Evolutionary conservation across 2,888 invertebrate species (phyloP).

Genomic region (Campoplex capitator): DNA sequence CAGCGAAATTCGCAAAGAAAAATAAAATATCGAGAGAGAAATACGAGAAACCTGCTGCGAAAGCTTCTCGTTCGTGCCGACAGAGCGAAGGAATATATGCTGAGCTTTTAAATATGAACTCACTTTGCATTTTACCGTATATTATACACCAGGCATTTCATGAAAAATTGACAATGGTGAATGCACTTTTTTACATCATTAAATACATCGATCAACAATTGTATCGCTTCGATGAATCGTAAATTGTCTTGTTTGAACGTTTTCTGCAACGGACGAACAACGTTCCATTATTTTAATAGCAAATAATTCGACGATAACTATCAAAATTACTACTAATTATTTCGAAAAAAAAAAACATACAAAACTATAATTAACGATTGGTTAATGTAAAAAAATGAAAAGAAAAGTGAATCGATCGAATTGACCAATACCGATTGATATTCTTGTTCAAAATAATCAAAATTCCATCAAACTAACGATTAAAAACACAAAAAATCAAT

Average conservation of each 20-base stretch:
- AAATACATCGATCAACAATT: not conserved
- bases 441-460: no score
- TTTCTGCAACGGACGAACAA: no score
- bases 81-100: constrained; percentile 40
- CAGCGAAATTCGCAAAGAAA: not conserved
- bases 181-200: not conserved
- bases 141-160: constrained; percentile 16
- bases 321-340: no score
- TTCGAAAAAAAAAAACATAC: no score
- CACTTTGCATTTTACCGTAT: constrained; percentile 38
- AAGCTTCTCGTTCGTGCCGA: constrained; percentile 23
- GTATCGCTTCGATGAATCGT: not conserved
- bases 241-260: not conserved
- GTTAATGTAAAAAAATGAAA: no score
- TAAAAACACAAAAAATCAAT: not conserved
- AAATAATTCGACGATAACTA: no score
- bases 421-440: no score
- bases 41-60: constrained; percentile 32
- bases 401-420: no score
- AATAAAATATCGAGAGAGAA: constrained; percentile 20
- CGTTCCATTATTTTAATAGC: no score
- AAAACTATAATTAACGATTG: no score
- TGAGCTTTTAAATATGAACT: constrained; percentile 49
- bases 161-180: not conserved
- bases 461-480: not conserved